Evolutionary conservation across 23 tunicate species (phyloP), one percentile per base, ranked within the genome.

Genomic region (Styela clava): DNA sequence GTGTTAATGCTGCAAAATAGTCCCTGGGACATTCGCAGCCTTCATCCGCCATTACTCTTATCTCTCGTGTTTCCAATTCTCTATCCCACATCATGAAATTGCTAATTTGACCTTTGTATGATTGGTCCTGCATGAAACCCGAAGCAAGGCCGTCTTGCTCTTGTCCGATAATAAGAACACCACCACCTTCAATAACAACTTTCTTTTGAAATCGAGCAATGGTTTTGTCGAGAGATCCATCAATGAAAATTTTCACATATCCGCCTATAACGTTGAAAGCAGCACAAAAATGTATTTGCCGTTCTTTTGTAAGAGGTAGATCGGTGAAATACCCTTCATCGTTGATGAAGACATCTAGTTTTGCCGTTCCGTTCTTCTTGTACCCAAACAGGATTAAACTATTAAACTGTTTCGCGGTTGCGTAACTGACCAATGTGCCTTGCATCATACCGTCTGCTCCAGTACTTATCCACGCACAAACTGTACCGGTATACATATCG

Each of bases 71-170:
- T 20, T 35, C 27, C 51, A 73, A 73, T 35, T 34, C 78, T 20
- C 78, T 20, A 35, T 24, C n/a, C 78, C 78, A 73, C 56, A 73
- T 34, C 78, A 73, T 73, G 51, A 73, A 73, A 35, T 73, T 73
- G 78, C 33, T 33, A n/a, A 73, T 73, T 31, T 12, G 0, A 23
- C 78, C 78, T 32, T 31, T 73, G 0, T 24, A 73, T 22, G 78
- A 32, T 31, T 73, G 78, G 0, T 35, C 0, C 20, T 34, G 30
- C 16, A 16, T 22, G n/a, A 31, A 73, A 23, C 78, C 56, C 12
- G 56, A 34, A 22, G 56, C 62, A 16, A 34, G 20, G 1, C 56
- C 56, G 78, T 73, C 78, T 2, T 73, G 78, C 62, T 73, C 78
- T 73, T 73, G 78, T 0, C 78, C 78, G 19, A 73, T 24, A n/a